Evolutionary conservation across 2,888 invertebrate species (phyloP).

Genomic region (Azorinus chamasolen): DNA sequence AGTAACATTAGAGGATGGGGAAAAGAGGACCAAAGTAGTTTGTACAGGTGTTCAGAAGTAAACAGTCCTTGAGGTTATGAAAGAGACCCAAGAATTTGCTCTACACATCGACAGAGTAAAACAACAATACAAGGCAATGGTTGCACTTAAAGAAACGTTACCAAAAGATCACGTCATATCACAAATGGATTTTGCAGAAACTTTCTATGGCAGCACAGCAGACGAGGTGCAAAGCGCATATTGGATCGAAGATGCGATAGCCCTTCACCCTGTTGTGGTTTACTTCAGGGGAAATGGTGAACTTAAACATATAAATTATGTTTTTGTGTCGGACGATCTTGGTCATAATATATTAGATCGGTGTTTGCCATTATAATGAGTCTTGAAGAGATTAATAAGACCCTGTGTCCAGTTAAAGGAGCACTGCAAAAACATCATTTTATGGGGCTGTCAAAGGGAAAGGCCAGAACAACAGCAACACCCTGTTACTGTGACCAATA

Average conservation of each 20-base stretch:
- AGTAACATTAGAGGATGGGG: conserved; percentile 28
- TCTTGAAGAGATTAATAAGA: conserved; percentile 12
- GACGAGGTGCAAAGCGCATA: no score
- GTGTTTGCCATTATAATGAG: no score
- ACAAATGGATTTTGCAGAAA: conserved; percentile 66
- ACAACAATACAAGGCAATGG: conserved; percentile 35
- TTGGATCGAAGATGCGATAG: conserved; percentile 27
- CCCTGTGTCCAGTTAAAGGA: conserved; percentile 18
- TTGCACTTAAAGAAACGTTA: conserved; percentile 43
- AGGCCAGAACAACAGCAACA: conserved; percentile 14
- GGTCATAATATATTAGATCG: no score
- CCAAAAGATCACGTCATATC: conserved; percentile 40
- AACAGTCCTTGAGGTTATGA: conserved; percentile 5
- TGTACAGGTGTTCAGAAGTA: conserved; percentile 16
- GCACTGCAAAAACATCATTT: conserved; percentile 38
- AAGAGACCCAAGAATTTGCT: conserved; percentile 33
- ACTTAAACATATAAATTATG: conserved; percentile 42
- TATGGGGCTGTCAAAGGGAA: background rate
- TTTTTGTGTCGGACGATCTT: conserved; percentile 54
- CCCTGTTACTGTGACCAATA: conserved; percentile 42
- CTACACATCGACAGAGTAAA: conserved; percentile 18
- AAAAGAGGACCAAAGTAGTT: conserved; percentile 42
- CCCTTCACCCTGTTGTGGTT: no score
- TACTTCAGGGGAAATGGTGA: conserved; percentile 38
- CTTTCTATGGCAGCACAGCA: conserved; percentile 35